Evolutionary conservation across 2,888 invertebrate genomes (phyloP).

Genomic region (Xanthia icteritia): DNA sequence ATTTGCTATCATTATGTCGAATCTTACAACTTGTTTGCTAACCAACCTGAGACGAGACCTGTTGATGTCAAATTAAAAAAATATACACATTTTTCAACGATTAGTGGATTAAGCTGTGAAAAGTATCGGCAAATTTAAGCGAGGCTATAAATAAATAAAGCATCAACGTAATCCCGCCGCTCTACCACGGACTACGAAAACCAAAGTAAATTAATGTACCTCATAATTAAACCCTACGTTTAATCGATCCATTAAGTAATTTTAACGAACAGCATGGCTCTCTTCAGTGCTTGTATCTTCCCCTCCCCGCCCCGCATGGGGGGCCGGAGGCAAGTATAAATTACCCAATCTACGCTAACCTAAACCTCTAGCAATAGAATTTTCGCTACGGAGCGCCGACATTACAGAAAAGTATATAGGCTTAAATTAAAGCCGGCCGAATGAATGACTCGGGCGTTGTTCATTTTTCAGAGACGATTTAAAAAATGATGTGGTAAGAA

Average conservation of each 20-base stretch:
- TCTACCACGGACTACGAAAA: constrained; percentile 60
- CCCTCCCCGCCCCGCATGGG: constrained; percentile 73
- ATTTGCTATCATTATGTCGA: constrained; percentile 73
- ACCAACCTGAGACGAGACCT: constrained; percentile 66
- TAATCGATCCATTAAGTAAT: constrained; percentile 88
- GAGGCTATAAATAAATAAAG: constrained; percentile 66
- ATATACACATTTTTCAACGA: constrained; percentile 51
- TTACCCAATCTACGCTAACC: constrained; percentile 89
- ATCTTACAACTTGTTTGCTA: constrained; percentile 67
- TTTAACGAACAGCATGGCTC: constrained; percentile 85
- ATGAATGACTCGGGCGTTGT: constrained; percentile 78
- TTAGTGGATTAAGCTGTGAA: constrained; percentile 64
- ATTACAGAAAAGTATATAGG: constrained; percentile 86
- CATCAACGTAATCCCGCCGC: constrained; percentile 66
- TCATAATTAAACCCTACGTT: constrained; percentile 82
- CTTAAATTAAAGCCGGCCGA: constrained; percentile 81
- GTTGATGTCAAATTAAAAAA: constrained; percentile 62
- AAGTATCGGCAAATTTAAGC: constrained; percentile 63
- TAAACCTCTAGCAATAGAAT: constrained; percentile 87
- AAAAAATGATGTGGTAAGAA: constrained; percentile 58
- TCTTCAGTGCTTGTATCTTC: constrained; percentile 81
- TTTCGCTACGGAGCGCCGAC: constrained; percentile 84
- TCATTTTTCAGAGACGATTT: constrained; percentile 63
- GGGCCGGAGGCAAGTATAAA: constrained; percentile 88
- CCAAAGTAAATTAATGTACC: constrained; percentile 76